Evolutionary conservation across 2,888 invertebrate genomes (phyloP), one percentile per base, ranked within the genome.

Genomic region (Campoplex capitator): DNA sequence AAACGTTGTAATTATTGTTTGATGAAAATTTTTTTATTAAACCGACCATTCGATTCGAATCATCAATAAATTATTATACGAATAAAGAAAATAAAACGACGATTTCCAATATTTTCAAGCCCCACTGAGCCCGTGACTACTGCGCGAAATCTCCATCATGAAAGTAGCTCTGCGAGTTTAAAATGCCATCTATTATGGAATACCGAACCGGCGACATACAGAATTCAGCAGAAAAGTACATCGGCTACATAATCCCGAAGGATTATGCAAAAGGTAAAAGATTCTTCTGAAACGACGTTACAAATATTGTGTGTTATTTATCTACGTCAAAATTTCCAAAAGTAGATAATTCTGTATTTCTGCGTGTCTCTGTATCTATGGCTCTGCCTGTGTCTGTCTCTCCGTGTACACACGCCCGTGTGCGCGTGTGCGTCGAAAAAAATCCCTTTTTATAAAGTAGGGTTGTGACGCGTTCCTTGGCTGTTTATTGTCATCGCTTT

Each of bases 151-250:
- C 48, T 71, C 28, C 45, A 16, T 16, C 2, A 42, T 7, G 0
- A 16, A 71, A 45, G 71, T 62, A 1, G 16, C 16, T 16, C 54
- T 3, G 28, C 28, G 42, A 51, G 3, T 23, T 45, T 35, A 23
- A 18, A 28, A 75, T 23, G 9, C 58, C 42, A 58, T 75, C 6
- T 45, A 58, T 62, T 75, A 75, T 56, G 23, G 42, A 75, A 75
- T 58, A 38, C 23, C 16, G 56, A 28, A 75, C 58, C 45, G 28
- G 28, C 13, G 45, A 45, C 32, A 28, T 75, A 28, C n/a, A 7
- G 54, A 54, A 28, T 32, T 16, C 9, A 7, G 18, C 9, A 18
- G 35, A 45, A 42, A 42, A 68, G 11, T 18, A 68, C 2, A 35
- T 38, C 38, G 23, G 11, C 35, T 7, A 13, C n/a, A 28, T 23